These are phyloP conservation scores for Onychomys arenicola DNA, from an alignment of 2,797 vertebrate genomes.

Conservation along the genomic window DNA sequence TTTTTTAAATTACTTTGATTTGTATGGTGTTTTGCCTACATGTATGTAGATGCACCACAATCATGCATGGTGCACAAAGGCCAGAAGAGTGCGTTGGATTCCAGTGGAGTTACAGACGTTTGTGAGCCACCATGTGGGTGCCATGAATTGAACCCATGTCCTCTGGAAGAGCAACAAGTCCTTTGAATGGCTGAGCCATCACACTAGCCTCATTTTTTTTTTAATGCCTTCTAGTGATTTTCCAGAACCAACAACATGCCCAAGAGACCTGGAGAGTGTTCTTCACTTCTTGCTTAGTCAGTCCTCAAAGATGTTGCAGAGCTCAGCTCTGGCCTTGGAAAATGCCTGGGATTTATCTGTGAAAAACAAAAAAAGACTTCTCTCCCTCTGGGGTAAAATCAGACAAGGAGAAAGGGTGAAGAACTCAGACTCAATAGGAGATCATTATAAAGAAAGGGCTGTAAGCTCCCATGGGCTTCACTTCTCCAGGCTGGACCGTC, in stretches of 20 bases:
- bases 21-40: not conserved
- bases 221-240: not conserved
- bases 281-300: not conserved
- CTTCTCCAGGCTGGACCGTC: not conserved
- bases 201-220: not conserved
- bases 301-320: not conserved
- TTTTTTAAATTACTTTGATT: not conserved
- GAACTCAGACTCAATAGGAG: not conserved
- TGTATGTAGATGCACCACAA: not conserved
- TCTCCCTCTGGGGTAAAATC: not conserved
- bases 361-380: slow-evolving; percentile 20
- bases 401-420: not conserved
- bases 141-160: not conserved
- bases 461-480: not conserved
- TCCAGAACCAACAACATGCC: not conserved
- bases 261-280: not conserved
- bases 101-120: not conserved
- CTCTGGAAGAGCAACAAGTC: not conserved
- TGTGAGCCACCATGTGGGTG: not conserved
- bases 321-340: not conserved
- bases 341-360: not conserved
- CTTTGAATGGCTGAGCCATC: not conserved
- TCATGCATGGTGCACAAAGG: no score
- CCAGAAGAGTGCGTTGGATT: not conserved
- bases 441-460: not conserved